Base-by-base conservation (phyloP, 2,888 invertebrate species). In the Phyllotreta striolata region DNA sequence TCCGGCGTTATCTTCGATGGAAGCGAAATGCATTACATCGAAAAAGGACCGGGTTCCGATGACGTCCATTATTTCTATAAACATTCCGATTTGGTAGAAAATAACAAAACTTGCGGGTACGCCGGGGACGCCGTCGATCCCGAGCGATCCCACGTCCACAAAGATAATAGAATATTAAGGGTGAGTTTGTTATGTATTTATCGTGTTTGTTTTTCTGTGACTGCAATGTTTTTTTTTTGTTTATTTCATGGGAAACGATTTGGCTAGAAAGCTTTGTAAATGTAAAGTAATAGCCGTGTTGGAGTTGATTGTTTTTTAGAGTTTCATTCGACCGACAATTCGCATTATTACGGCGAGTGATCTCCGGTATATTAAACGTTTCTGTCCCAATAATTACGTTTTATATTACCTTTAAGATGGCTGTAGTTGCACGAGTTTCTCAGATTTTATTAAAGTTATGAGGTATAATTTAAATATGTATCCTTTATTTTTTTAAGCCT, bases 1-100 rank as follows among this genome's bases (percentile, higher is more conserved):
- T 87, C 89, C 55, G 95, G 95, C 6, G 86, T 93, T 66, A 86
- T 95, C 67, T 92, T 87, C 78, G 93, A 95, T 78, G 94, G 93
- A 37, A 79, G 84, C 65, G 86, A 87, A 64, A 87, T 91, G 80
- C 90, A 89, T 79, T 92, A 93, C 78, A 87, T 96, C 58, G 86
- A 88, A 71, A 83, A 82, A 62, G 77, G 77, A 56, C 57, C 62
- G 37, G 80, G 63, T 13, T 56, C 66, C 34, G 56, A 52, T 1
- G 59, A 67, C 10, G 46, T 74, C 8, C 90, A 90, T 80, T 88
- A 85, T 77, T 70, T 91, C 13, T 91, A 90, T 81, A 88, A 85
- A 70, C 89, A 91, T 74, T 81, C 85, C 1, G 88, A 92, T 77
- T 55, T 77, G 58, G 73, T 76, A 4, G 84, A 84, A 0, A 82